Evolutionary conservation across 2,888 invertebrate species (phyloP), one percentile per base, ranked within the genome.

Genomic region (Volucella zonaria): DNA sequence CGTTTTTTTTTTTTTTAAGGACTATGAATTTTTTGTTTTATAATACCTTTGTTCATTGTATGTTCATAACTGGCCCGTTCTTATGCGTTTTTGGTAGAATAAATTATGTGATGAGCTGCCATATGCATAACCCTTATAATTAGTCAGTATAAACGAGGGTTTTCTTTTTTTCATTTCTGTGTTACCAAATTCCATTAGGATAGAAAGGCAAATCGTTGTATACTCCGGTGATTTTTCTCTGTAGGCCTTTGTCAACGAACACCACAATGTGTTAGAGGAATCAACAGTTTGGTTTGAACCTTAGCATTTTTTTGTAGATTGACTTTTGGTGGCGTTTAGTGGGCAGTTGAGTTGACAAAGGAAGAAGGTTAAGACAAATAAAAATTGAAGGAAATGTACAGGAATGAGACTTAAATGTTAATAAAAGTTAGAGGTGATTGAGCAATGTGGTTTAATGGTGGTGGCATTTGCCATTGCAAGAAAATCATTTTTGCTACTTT

Each of bases 111-210:
- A 9, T 38, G 12, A 11, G 52, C 23, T 54, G 11, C 15, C 12
- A 59, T 67, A 59, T 76, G 51, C 66, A 52, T 10, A 43, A 31
- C 59, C 40, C 54, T 67, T 9, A 79, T 59, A 74, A 79, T 79
- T 67, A 74, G 67, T 23, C 12, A 11, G n/a, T 15, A 45, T 54
- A 59, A 51, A 45, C 15, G 12, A 38, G 14, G 58, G 14, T 42
- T 66, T 42, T 75, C 1, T 66, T 1, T 9, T 67, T 43, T 59
- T 6, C 23, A 12, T 23, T 43, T 43, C 18, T 38, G 12, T 4
- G 49, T 8, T 47, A 23, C 12, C 31, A 15, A 10, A 10, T 49
- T 38, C 12, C 4, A 18, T 14, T 12, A 6, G 1, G 15, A 47
- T 47, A 4, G 68, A 15, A 49, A n/a, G 40, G 47, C 15, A 49